A percentile compares a stretch with the other conserved stretches of the same genome.
These are phyloP conservation scores for Steatocranus sp. DNA, from an alignment of 2,797 vertebrate species.

Conservation along the genomic window DNA sequence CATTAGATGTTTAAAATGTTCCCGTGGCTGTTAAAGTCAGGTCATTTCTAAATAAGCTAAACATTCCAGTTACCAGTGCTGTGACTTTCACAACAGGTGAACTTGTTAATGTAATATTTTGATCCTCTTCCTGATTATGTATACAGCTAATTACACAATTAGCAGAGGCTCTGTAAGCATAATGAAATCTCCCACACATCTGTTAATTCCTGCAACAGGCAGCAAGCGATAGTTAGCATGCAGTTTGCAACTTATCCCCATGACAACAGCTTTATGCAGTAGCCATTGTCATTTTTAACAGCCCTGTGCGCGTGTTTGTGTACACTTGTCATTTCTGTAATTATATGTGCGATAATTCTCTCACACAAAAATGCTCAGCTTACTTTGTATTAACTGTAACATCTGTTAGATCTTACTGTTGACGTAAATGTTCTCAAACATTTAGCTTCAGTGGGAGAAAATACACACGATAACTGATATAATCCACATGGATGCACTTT, in stretches of 20 bases:
- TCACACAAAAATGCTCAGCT: slow-evolving; percentile 16
- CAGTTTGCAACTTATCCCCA: slow-evolving; percentile 10
- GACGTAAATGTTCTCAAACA: neutral
- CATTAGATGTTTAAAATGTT: neutral
- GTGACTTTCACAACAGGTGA: slow-evolving; percentile 6
- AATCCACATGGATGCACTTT: neutral
- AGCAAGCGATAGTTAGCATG: slow-evolving; percentile 11
- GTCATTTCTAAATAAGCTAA: neutral
- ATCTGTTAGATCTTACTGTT: slow-evolving; percentile 2
- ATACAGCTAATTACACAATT: slow-evolving; percentile 18
- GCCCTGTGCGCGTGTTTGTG: neutral
- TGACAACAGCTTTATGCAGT: slow-evolving; percentile 22
- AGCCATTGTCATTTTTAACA: slow-evolving; percentile 15
- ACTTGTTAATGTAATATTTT: slow-evolving; percentile 15
- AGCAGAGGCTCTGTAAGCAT: neutral
- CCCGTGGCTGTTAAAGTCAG: neutral
- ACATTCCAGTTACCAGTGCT: neutral
- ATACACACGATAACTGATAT: neutral
- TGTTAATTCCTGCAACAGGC: slow-evolving; percentile 12
- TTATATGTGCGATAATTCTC: slow-evolving; percentile 17
- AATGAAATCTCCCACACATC: slow-evolving; percentile 17
- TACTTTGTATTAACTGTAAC: neutral
- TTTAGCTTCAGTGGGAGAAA: neutral
- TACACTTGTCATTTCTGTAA: neutral
- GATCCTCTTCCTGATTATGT: slow-evolving; percentile 4